A percentile compares a stretch with the other conserved stretches of the same genome.
These are phyloP conservation scores for Tokudaia muenninki DNA, from an alignment of 2,797 vertebrate species.

Conservation along the genomic window DNA sequence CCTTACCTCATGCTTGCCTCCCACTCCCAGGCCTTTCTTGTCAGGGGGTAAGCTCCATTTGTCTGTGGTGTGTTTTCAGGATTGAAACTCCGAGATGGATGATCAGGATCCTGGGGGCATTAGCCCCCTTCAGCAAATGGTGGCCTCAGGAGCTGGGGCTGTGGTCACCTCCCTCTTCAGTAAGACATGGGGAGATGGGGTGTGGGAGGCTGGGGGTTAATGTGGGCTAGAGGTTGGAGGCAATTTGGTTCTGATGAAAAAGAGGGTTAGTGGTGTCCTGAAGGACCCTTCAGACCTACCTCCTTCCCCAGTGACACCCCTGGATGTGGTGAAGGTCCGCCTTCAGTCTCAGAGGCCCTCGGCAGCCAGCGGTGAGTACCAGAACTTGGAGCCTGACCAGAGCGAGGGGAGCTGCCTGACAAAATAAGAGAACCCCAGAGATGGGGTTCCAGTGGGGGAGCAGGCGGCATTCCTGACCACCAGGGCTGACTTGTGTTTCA, in stretches of 20 bases:
- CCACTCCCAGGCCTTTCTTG: neutral
- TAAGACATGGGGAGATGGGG: constrained; percentile 84
- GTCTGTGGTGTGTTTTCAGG: constrained; percentile 78
- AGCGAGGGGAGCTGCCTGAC: neutral
- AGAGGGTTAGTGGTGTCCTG: neutral
- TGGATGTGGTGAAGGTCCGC: constrained; percentile 98
- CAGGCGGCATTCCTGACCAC: neutral
- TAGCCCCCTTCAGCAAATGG: constrained; percentile 96
- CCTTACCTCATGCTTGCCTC: neutral
- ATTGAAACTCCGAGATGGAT: constrained; percentile 89
- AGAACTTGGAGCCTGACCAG: neutral
- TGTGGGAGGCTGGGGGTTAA: rapidly evolving
- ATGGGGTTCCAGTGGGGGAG: neutral
- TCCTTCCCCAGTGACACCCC: constrained; percentile 92
- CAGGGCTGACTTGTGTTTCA: constrained; percentile 65
- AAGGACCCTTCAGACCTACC: neutral
- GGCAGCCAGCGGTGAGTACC: constrained; percentile 90
- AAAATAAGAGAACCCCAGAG: neutral
- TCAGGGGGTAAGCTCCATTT: neutral
- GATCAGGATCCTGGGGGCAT: constrained; percentile 90
- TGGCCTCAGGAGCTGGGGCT: constrained; percentile 96
- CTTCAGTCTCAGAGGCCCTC: constrained; percentile 95
- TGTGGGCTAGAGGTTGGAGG: rapidly evolving
- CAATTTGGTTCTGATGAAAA: neutral
- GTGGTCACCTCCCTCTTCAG: constrained; percentile 96